Percentiles rank a stretch among this genome's conserved stretches.
Conservation (phyloP, 2,113 vertebrate species). For the Strigops habroptila region DNA sequence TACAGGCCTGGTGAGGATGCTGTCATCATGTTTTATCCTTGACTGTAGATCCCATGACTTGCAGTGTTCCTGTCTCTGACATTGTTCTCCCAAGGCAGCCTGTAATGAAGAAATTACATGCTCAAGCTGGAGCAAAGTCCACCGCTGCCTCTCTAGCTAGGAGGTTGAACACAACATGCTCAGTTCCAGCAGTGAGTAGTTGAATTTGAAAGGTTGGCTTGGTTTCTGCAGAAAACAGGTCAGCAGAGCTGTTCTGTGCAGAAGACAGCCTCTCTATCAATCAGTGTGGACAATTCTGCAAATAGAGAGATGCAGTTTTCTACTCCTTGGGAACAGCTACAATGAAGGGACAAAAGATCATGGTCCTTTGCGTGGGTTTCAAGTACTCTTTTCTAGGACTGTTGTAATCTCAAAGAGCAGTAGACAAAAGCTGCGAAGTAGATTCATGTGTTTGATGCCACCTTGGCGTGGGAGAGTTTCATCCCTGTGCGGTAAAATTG, state of each 20-base stretch:
- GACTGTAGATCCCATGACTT: neutral
- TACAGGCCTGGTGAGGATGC: neutral
- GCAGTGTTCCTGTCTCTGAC: neutral
- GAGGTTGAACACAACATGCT: neutral
- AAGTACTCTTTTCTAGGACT: neutral
- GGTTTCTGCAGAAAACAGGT: neutral
- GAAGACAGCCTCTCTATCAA: neutral
- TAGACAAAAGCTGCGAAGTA: neutral
- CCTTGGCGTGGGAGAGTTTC: neutral
- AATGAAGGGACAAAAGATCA: neutral
- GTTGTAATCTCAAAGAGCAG: neutral
- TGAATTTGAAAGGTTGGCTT: neutral
- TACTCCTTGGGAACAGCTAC: neutral
- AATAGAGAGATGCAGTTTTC: neutral
- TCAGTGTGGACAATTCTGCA: neutral
- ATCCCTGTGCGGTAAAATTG: neutral
- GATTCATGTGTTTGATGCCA: neutral
- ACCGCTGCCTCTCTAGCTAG: neutral
- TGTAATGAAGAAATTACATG: neutral
- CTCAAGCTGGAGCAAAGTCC: neutral
- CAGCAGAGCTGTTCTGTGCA: neutral
- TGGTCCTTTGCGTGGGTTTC: neutral
- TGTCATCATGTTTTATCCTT: neutral
- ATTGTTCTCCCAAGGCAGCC: neutral
- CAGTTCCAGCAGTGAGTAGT: neutral